Conservation (phyloP, 2,113 vertebrate species). For the Pomatostomus ruficeps region DNA sequence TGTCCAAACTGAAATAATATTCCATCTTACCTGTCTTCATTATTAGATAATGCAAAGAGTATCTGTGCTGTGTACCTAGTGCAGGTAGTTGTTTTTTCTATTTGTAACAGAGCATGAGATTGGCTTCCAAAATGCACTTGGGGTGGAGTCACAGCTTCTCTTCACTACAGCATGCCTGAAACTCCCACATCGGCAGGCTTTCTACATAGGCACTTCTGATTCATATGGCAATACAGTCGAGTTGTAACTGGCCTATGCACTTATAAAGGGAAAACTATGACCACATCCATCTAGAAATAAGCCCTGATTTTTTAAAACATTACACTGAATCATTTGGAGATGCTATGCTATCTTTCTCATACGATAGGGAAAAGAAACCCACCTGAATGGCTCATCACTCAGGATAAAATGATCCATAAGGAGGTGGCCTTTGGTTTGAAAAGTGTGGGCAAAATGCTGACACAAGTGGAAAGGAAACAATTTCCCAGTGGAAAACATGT, state of each 20-base stretch:
- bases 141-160: neutral
- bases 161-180: neutral
- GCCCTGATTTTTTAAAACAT: neutral
- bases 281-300: neutral
- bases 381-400: neutral
- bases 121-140: neutral
- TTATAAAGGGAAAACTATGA: neutral
- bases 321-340: neutral
- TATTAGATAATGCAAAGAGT: neutral
- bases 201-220: neutral
- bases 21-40: neutral
- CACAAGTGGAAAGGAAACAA: neutral
- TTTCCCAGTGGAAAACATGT: accelerated
- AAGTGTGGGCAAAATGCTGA: neutral
- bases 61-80: neutral
- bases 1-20: accelerated
- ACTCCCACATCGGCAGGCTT: neutral
- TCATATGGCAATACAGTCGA: neutral
- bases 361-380: accelerated
- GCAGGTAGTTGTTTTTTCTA: neutral
- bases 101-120: neutral
- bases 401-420: neutral
- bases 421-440: neutral
- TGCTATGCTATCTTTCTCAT: neutral
- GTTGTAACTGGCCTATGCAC: neutral